These are phyloP conservation scores for Platalea minor DNA, from an alignment of 2,797 vertebrate species.

Conservation along the genomic window DNA sequence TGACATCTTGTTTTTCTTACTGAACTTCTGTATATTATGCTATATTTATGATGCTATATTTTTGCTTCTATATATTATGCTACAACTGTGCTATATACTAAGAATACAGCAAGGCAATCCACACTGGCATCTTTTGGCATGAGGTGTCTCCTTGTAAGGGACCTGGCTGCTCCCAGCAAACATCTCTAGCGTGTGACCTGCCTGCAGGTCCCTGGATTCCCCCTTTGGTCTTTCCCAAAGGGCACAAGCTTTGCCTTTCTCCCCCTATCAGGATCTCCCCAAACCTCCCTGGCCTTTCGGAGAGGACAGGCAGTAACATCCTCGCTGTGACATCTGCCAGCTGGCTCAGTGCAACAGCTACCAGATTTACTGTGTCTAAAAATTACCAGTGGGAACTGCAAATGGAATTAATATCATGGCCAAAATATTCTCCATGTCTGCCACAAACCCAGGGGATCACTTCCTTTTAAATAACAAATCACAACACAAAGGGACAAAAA, in stretches of 20 bases:
- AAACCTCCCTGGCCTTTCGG: neutral
- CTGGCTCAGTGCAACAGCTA: neutral
- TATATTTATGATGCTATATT: neutral
- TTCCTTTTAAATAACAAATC: neutral
- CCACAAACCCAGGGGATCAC: neutral
- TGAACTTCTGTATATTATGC: no score
- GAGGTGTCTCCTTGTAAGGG: no score
- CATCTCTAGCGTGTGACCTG: neutral
- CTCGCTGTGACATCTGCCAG: neutral
- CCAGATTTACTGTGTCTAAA: no score
- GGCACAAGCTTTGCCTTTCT: neutral
- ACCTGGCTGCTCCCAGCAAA: neutral
- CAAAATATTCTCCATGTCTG: neutral
- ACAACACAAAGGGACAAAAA: neutral
- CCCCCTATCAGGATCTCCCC: neutral
- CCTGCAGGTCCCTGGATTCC: neutral
- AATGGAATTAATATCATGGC: neutral
- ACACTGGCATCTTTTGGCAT: neutral
- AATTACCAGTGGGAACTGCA: neutral
- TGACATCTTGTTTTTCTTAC: neutral
- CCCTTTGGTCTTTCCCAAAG: neutral
- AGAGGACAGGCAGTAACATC: neutral
- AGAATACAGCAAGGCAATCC: neutral
- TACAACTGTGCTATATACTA: neutral
- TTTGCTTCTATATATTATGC: neutral